Conservation (phyloP, 2,888 invertebrate species). For the Rotaria sp. region DNA sequence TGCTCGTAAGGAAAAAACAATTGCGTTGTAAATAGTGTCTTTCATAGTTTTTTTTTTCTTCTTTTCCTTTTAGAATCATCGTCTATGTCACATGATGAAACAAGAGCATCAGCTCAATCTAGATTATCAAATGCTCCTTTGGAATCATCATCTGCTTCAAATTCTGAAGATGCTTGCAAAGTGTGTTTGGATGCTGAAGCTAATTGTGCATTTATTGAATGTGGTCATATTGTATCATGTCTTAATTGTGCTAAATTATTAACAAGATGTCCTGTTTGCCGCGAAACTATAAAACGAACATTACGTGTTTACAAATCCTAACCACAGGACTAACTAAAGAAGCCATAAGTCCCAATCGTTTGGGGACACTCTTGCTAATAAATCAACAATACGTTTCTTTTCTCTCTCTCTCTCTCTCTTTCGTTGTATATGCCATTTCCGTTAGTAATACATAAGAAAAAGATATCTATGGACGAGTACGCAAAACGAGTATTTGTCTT, state of each 20-base stretch:
- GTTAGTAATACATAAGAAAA: not conserved
- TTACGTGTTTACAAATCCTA: not conserved
- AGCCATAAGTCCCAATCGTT: not conserved
- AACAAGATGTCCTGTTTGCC: not conserved
- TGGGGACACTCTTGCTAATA: not conserved
- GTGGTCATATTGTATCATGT: conserved; percentile 7
- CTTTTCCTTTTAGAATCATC: not conserved
- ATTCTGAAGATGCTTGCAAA: not conserved
- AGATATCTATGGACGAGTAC: not conserved
- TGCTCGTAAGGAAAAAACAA: too few relatives aligned
- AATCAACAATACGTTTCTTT: not conserved
- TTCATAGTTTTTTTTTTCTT: too few relatives aligned
- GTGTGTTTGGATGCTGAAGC: not conserved
- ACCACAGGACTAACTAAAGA: not conserved
- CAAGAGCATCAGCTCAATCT: not conserved
- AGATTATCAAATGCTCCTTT: not conserved
- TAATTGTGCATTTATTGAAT: conserved; percentile 5
- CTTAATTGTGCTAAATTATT: conserved; percentile 9
- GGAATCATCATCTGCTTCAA: not conserved
- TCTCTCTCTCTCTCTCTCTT: not conserved
- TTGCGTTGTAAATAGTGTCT: too few relatives aligned
- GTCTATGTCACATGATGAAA: not conserved
- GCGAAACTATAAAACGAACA: conserved; percentile 6
- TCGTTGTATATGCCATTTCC: not conserved
- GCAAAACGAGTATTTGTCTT: not conserved